phyloP scores from a whole-genome alignment of 2,113 vertebrate species.

The Speoplatyrhinus poulsoni region DNA sequence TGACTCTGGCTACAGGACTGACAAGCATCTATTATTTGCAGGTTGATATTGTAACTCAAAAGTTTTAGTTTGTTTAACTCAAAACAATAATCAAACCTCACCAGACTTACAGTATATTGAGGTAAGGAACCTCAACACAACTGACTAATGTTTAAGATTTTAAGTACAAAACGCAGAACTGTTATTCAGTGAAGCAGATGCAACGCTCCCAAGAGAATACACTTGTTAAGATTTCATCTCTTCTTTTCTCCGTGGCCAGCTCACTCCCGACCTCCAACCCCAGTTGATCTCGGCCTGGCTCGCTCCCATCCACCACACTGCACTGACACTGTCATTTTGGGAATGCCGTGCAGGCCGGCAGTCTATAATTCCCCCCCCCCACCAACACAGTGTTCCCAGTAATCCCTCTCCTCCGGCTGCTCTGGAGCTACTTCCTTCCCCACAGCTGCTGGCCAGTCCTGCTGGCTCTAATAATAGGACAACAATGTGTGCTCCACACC shows the following conservation, averaged over 20 bases:
- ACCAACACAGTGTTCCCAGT: conserved; percentile 47
- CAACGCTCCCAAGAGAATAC: conserved; percentile 14
- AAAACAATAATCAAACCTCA: no score
- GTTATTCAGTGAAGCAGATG: conserved; percentile 4
- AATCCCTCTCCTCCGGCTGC: conserved; percentile 65
- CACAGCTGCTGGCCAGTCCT: conserved; percentile 63
- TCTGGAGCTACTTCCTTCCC: conserved; percentile 72
- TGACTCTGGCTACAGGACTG: no score
- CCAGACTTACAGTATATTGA: no score
- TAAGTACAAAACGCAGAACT: not conserved
- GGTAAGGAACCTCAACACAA: no score
- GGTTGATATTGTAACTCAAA: no score
- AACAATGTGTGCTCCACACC: conserved; percentile 67
- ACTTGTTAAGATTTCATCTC: not conserved
- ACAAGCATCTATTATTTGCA: no score
- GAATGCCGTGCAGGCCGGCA: conserved; percentile 57
- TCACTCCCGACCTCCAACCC: conserved; percentile 24
- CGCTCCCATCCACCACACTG: conserved; percentile 28
- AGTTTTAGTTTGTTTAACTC: no score
- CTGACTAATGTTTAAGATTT: no score
- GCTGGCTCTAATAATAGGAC: conserved; percentile 76
- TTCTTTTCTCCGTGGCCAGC: not conserved
- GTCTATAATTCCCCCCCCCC: conserved; percentile 55
- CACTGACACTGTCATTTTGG: conserved; percentile 34
- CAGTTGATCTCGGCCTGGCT: conserved; percentile 19